These are phyloP conservation scores for Ara ararauna DNA, from an alignment of 2,797 vertebrate species.

Conservation along the genomic window DNA sequence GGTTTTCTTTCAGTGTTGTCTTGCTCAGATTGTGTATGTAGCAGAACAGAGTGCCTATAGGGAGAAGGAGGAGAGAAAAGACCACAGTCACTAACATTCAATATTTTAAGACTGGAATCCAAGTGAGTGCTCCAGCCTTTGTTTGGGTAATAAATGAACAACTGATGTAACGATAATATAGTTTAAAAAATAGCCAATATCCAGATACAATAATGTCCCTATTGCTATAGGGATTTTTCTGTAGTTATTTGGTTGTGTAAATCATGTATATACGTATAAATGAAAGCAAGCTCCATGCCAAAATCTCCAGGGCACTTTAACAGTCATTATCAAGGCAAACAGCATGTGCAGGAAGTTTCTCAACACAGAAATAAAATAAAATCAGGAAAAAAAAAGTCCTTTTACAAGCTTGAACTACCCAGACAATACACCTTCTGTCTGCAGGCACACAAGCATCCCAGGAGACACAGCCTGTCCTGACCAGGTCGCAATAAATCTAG, in stretches of 20 bases:
- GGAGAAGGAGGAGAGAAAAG: not conserved
- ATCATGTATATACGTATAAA: not conserved
- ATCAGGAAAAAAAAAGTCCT: not conserved
- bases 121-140: conserved; percentile 8
- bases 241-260: conserved; percentile 16
- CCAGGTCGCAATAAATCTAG: not conserved
- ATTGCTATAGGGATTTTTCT: conserved; percentile 3
- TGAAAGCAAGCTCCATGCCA: not conserved
- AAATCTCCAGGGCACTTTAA: conserved; percentile 31
- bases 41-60: not conserved
- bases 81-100: not conserved
- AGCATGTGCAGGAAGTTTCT: not conserved
- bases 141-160: conserved; percentile 24
- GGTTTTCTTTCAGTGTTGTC: not conserved
- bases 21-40: not conserved
- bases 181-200: not conserved
- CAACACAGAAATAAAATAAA: not conserved
- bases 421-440: not conserved
- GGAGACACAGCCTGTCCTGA: not conserved
- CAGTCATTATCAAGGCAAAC: not conserved
- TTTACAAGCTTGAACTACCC: not conserved
- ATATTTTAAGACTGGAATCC: conserved; percentile 15
- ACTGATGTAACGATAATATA: not conserved
- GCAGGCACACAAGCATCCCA: not conserved
- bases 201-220: not conserved